Evolutionary conservation across 92 coral and sea anemone species (phyloP).

Genomic region (Hydrozoanthus gracilis): DNA sequence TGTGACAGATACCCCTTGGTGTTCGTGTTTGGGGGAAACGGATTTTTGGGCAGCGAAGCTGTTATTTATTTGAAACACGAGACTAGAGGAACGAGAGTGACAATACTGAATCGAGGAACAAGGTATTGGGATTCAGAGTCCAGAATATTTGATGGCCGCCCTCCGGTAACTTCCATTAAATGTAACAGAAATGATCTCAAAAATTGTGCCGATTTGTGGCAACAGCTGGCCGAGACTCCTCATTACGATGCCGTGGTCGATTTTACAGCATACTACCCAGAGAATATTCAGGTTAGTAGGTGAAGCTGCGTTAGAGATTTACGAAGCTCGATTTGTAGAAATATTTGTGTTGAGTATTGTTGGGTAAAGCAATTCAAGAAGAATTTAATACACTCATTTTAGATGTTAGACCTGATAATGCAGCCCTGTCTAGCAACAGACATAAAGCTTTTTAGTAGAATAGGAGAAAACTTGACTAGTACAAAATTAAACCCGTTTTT

Average conservation of each 20-base stretch:
- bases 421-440: too few species aligned
- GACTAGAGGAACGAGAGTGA: constrained; percentile 23
- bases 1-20: not conserved
- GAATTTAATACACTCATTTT: too few species aligned
- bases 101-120: constrained; percentile 42
- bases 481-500: too few species aligned
- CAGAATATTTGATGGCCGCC: constrained; percentile 31
- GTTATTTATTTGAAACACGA: constrained; percentile 38
- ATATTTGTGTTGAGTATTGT: not conserved
- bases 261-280: constrained; percentile 32
- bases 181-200: constrained; percentile 32
- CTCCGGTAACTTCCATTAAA: constrained; percentile 11
- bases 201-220: not conserved
- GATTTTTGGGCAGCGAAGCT: constrained; percentile 40
- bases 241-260: constrained; percentile 20
- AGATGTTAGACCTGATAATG: too few species aligned
- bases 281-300: constrained; percentile 16
- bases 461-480: too few species aligned
- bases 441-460: too few species aligned
- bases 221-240: not conserved
- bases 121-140: constrained; percentile 43
- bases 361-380: not conserved
- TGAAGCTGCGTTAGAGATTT: not conserved
- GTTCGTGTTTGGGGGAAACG: constrained; percentile 41
- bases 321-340: not conserved